Evolutionary conservation across 2,797 vertebrate species (phyloP).

Genomic region (Sebastes diaconus): DNA sequence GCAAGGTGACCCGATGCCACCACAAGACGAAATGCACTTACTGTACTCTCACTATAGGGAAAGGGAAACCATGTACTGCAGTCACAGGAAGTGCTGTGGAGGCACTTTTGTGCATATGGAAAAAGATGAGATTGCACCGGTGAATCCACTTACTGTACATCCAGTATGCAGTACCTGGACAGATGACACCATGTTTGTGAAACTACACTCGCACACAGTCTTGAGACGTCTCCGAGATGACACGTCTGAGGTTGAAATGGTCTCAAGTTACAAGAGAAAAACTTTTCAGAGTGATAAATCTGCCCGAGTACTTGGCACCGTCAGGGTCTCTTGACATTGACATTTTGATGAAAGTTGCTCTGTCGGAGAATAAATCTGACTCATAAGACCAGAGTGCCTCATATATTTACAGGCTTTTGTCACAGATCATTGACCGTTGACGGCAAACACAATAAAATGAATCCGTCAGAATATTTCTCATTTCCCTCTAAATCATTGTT

Average conservation of each 20-base stretch:
- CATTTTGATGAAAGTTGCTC: slow-evolving; percentile 67
- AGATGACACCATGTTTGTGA: background rate
- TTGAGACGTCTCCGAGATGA: background rate
- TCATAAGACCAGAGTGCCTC: slow-evolving; percentile 54
- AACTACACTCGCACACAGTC: background rate
- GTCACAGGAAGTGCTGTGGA: slow-evolving; percentile 22
- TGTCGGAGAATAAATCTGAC: slow-evolving; percentile 59
- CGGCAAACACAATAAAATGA: slow-evolving; percentile 65
- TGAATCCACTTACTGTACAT: slow-evolving; percentile 7
- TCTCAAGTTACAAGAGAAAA: slow-evolving; percentile 40
- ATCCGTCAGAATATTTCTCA: slow-evolving; percentile 60
- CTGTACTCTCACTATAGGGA: slow-evolving; percentile 30
- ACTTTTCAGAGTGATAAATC: slow-evolving; percentile 55
- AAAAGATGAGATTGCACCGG: background rate
- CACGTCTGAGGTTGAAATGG: slow-evolving; percentile 20
- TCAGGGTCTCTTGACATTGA: slow-evolving; percentile 53
- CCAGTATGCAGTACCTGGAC: background rate
- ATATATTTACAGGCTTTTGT: slow-evolving; percentile 61
- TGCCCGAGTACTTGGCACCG: slow-evolving; percentile 19
- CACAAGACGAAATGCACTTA: slow-evolving; percentile 36
- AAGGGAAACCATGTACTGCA: slow-evolving; percentile 16
- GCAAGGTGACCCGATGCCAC: slow-evolving; percentile 77
- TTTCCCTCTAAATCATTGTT: slow-evolving; percentile 68
- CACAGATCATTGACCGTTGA: slow-evolving; percentile 58
- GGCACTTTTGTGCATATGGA: slow-evolving; percentile 7